phyloP scores from a whole-genome alignment of 1,140 invertebrate species.

The Patella vulgata region DNA sequence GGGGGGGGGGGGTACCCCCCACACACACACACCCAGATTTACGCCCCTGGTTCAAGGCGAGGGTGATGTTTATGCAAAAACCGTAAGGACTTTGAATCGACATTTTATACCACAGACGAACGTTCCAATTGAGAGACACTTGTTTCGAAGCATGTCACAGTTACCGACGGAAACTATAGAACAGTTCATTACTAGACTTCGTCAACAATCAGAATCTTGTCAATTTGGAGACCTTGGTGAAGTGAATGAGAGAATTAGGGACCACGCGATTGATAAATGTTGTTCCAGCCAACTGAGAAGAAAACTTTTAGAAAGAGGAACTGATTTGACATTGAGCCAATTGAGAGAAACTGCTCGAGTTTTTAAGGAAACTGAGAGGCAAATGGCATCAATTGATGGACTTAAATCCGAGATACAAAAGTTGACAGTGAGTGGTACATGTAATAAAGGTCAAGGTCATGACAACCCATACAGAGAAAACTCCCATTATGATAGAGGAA shows the following conservation, averaged over 20 bases:
- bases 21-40: no score
- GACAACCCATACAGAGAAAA: neutral
- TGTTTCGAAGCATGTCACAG: conserved; percentile 20
- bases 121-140: conserved; percentile 14
- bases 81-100: conserved; percentile 5
- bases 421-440: no score
- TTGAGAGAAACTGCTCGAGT: conserved; percentile 4
- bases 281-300: conserved; percentile 5
- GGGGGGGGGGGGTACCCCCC: no score
- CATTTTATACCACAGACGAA: conserved; percentile 25
- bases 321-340: conserved; percentile 9
- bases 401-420: no score
- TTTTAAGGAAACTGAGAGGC: conserved; percentile 2
- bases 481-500: no score
- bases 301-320: conserved; percentile 16
- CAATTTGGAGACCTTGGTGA: conserved; percentile 21
- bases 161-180: conserved; percentile 12
- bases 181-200: conserved; percentile 25
- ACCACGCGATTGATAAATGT: conserved; percentile 26
- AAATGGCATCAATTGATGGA: no score
- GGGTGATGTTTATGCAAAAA: conserved; percentile 16
- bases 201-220: conserved; percentile 22
- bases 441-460: neutral
- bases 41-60: conserved; percentile 11
- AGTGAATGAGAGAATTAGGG: conserved; percentile 16